Conservation (phyloP, 2,113 vertebrate genomes). For the Dicaeum eximium region DNA sequence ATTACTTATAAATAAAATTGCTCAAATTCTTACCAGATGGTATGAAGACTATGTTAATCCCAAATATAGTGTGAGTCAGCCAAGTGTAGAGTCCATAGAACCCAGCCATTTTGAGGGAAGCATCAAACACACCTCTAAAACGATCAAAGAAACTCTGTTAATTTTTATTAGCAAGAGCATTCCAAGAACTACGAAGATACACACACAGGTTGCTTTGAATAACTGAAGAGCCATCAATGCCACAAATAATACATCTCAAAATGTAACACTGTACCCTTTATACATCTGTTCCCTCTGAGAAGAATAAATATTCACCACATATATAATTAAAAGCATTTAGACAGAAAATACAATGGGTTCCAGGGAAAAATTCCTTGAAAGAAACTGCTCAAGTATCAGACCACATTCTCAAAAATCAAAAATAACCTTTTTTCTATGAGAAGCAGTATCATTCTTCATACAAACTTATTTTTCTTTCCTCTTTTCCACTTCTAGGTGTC, state of each 20-base stretch:
- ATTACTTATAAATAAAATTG: background rate
- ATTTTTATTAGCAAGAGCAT: background rate
- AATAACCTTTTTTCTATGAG: background rate
- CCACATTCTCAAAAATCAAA: background rate
- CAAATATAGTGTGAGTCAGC: slow-evolving; percentile 98
- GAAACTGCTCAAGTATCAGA: background rate
- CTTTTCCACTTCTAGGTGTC: background rate
- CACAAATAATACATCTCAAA: background rate
- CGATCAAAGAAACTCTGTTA: slow-evolving; percentile 32
- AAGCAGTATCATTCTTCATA: background rate
- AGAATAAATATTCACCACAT: background rate
- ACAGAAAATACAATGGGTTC: background rate
- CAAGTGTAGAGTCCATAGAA: slow-evolving; percentile 99
- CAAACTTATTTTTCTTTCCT: background rate
- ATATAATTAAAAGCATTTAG: background rate
- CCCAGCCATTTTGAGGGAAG: slow-evolving; percentile 97
- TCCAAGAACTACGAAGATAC: background rate
- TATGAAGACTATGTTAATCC: slow-evolving; percentile 98
- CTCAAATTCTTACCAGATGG: slow-evolving; percentile 86
- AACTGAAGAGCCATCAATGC: background rate
- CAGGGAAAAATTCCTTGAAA: background rate
- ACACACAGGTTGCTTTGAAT: background rate
- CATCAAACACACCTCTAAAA: slow-evolving; percentile 96
- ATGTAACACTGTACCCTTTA: background rate
- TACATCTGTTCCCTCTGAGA: background rate